Base-by-base conservation (phyloP, 1,140 invertebrate species). In the Nasonia vitripennis region DNA sequence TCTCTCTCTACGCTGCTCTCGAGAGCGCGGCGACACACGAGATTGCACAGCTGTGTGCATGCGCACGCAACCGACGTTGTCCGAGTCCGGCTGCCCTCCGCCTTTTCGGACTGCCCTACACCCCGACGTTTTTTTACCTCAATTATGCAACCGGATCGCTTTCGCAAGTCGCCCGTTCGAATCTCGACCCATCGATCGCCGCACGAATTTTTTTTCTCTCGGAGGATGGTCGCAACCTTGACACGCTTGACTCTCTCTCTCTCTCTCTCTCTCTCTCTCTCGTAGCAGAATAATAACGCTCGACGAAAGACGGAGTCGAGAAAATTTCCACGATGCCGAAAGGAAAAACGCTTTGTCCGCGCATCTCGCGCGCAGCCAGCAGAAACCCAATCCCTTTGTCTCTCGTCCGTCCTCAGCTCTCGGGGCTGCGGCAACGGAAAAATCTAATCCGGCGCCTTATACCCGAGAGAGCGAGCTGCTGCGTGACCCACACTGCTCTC, bases 131-230 rank as follows among this genome's bases (percentile, higher is more conserved):
- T 41, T 41, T 41, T 41, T n/a, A n/a, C 41, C 41, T 41, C 41
- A 10, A 77, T 84, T 84, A 77, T 79, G 79, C 68, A 77, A 78
- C 55, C 45, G 62, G 87, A 88, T 89, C 87, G 85, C 89, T 89
- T 82, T 86, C 85, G 48, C 75, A 86, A 83, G 62, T 73, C 77
- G 80, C 20, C 79, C 73, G 68, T 12, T 3, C 68, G 41, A 45
- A 45, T 45, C 9, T 45, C 41, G 41, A 45, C 9, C 41, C 6
- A 45, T 45, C 41, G 41, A 45, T 45, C 41, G 41, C 41, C 6
- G 27, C 1, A 10, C 10, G 41, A 45, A 45, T 45, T 45, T 9
- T 45, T 45, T 45, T 7, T 45, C 7, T 10, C 10, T 41, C 41
- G 41, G 6, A 62, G 55, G 41, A 45, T 45, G 41, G 55, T 7